These are phyloP conservation scores for Lepidotrigona ventralis DNA, from an alignment of 1,140 invertebrate genomes.

Conservation along the genomic window DNA sequence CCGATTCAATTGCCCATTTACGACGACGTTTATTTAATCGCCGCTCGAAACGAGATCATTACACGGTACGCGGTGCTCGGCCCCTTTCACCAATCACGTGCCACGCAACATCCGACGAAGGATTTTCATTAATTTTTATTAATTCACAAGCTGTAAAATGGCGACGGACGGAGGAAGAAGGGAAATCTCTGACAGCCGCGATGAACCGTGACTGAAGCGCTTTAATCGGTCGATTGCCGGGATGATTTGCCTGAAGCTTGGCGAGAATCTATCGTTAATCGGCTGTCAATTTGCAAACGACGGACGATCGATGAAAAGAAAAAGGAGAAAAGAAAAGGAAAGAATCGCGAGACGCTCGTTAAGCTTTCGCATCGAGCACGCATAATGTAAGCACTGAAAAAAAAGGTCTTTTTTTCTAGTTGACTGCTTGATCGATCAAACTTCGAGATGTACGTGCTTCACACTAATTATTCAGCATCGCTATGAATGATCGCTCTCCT, in stretches of 20 bases:
- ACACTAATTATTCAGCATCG: slow-evolving; percentile 9
- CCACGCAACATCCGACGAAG: neutral
- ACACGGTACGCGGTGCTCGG: neutral
- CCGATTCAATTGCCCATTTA: neutral
- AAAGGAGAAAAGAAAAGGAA: neutral
- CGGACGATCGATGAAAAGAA: slow-evolving; percentile 10
- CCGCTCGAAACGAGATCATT: slow-evolving; percentile 2
- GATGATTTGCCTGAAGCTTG: neutral
- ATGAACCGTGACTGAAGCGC: neutral
- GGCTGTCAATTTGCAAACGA: slow-evolving; percentile 32
- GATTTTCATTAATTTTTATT: slow-evolving; percentile 3
- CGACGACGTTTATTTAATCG: neutral
- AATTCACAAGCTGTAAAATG: neutral
- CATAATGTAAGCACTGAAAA: neutral
- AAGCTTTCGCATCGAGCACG: slow-evolving; percentile 21
- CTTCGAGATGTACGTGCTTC: neutral
- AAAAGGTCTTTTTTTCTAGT: too few species aligned
- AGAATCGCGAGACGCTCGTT: slow-evolving; percentile 32
- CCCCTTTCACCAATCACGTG: neutral
- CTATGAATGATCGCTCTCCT: too few species aligned
- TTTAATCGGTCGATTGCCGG: slow-evolving; percentile 12
- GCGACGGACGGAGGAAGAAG: neutral
- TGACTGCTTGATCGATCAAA: neutral
- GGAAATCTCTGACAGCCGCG: neutral
- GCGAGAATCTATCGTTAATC: slow-evolving; percentile 31